A percentile compares a stretch with the other conserved stretches of the same genome.
Conservation (phyloP, 2,797 vertebrate species). For the Esox masquinongy region DNA sequence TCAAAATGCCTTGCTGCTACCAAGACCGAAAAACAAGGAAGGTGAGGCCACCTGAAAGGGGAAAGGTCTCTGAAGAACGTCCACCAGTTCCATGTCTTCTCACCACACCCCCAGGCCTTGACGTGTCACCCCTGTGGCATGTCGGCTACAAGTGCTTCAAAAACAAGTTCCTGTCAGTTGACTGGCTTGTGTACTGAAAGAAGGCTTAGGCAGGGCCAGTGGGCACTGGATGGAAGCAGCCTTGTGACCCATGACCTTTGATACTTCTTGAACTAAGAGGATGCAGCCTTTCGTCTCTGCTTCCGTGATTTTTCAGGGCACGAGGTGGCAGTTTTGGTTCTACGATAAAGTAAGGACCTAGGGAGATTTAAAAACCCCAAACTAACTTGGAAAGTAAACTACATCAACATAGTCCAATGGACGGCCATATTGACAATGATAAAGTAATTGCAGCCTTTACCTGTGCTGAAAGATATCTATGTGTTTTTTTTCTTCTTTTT, state of each 20-base stretch:
- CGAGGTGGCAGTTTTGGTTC: constrained; percentile 24
- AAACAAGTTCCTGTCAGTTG: constrained; percentile 29
- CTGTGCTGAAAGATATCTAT: constrained; percentile 32
- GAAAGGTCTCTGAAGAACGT: not conserved
- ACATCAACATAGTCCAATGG: constrained; percentile 33
- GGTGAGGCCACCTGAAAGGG: constrained; percentile 19
- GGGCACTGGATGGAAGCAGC: constrained; percentile 2
- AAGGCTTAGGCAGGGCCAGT: constrained; percentile 4
- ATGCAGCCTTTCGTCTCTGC: not conserved
- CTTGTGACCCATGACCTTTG: not conserved
- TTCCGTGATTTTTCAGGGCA: constrained; percentile 8
- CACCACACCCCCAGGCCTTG: constrained; percentile 35
- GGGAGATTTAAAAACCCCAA: constrained; percentile 4
- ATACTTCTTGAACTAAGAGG: not conserved
- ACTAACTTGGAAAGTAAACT: constrained; percentile 22
- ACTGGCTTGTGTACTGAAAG: constrained; percentile 12
- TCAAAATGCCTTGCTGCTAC: constrained; percentile 26
- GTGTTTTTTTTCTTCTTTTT: constrained; percentile 17
- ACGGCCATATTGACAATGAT: constrained; percentile 44
- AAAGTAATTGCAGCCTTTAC: constrained; percentile 45
- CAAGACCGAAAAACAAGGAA: constrained; percentile 17
- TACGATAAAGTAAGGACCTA: constrained; percentile 18
- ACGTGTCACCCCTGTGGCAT: constrained; percentile 27
- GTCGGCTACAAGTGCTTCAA: constrained; percentile 55
- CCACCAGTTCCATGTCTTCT: constrained; percentile 16